Base-by-base conservation (phyloP, 1,140 invertebrate species). In the Drosophila quadrilineata region DNA sequence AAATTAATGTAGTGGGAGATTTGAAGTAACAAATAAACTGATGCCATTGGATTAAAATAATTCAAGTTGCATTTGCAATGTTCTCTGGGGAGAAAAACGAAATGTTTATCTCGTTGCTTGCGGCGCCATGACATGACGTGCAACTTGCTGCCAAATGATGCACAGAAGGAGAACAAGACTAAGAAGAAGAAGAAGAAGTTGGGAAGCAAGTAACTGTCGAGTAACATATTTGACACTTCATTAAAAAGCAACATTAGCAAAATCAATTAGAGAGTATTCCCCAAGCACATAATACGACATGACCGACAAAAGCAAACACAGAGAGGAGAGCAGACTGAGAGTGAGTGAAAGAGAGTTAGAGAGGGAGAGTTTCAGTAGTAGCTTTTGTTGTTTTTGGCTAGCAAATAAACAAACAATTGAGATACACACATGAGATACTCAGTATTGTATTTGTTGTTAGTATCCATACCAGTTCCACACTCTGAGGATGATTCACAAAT, bases 231-330 rank as follows among this genome's bases (percentile, higher is more conserved):
- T 82, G 76, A 82, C 76, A 82, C 76, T 84, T 82, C 76, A 82
- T 82, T 82, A 82, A 82, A 82, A 82, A 77, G 77, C 77, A 82
- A 77, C 77, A 82, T 84, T 82, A 82, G 72, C 76, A 82, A 82
- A 82, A 82, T 82, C 76, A 82, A 82, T 82, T 82, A 84, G 72
- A 62, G 69, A 56, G 49, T 73, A 84, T 75, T 80, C 76, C 76
- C 76, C 62, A 60, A 69, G 72, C 69, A 65, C 63, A 63, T 52
- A 53, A 24, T 48, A 46, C 41, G 49, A 31, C 60, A 50, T 43
- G 69, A 59, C 54, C 54, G 28, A 54, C 22, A 33, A 65, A 52
- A 50, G 40, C 29, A 66, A 60, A 66, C 36, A 65, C 19, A 43
- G 52, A 58, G 57, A 35, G 43, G 35, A 64, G 19, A 14, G 10